Conservation (phyloP, 2,113 vertebrate species). For the Meleagris gallopavo region DNA sequence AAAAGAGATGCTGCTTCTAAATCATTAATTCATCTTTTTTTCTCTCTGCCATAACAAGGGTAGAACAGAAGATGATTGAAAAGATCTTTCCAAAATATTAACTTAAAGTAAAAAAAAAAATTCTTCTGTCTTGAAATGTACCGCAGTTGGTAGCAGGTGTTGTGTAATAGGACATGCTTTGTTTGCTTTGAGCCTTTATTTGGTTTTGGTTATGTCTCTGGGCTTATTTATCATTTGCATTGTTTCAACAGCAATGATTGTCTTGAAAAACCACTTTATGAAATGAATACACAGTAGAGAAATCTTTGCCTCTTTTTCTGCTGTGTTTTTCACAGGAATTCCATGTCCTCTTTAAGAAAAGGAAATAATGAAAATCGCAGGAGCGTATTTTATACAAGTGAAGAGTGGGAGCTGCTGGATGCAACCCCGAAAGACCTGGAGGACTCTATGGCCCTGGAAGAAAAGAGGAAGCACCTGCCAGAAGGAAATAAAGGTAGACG, state of each 20-base stretch:
- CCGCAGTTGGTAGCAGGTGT: background rate
- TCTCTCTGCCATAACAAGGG: background rate
- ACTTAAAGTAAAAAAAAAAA: background rate
- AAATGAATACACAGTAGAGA: background rate
- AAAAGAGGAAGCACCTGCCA: conserved; percentile 73
- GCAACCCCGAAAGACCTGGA: conserved; percentile 85
- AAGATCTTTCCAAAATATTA: background rate
- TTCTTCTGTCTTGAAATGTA: background rate
- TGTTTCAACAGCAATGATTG: background rate
- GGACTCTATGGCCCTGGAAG: conserved; percentile 79
- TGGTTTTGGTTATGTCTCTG: background rate
- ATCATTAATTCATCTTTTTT: background rate
- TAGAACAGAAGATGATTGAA: background rate
- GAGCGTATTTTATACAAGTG: conserved; percentile 91
- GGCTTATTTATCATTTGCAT: background rate
- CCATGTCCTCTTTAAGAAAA: conserved; percentile 90
- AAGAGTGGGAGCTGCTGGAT: conserved; percentile 97
- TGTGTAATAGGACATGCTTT: background rate
- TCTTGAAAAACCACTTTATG: background rate
- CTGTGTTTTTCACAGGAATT: conserved; percentile 82
- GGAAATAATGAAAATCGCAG: conserved; percentile 83
- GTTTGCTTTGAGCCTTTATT: background rate
- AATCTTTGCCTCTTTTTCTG: background rate
- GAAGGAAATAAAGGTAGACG: conserved; percentile 84
- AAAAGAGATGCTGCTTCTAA: background rate